A percentile compares a stretch with the other conserved stretches of the same genome.
phyloP scores from a whole-genome alignment of 2,797 vertebrate genomes.

The Luscinia megarhynchos region DNA sequence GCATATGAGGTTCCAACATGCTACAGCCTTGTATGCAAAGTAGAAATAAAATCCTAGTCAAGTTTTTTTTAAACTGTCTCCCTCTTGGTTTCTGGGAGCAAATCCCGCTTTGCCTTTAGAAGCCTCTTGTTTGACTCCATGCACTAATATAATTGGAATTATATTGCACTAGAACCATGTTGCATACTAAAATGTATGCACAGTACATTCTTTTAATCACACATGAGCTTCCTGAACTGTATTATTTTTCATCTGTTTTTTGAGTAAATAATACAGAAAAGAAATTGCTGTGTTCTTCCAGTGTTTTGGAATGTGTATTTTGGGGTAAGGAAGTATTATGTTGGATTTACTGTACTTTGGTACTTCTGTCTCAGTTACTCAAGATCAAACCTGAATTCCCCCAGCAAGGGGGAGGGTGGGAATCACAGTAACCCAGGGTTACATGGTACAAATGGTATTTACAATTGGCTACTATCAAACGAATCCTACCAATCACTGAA shows the following conservation, averaged over 20 bases:
- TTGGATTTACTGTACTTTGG: slow-evolving; percentile 55
- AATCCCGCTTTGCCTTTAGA: background rate
- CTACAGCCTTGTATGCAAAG: background rate
- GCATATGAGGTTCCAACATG: background rate
- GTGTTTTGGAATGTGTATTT: slow-evolving; percentile 30
- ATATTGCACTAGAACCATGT: too few species aligned
- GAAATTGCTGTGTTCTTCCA: background rate
- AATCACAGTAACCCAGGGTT: background rate
- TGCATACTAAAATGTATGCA: background rate
- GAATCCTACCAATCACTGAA: background rate
- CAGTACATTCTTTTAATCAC: background rate
- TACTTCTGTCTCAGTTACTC: background rate
- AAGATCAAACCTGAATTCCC: background rate
- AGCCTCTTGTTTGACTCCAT: background rate
- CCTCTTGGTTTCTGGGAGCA: background rate
- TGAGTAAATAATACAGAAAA: slow-evolving; percentile 15
- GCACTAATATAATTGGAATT: background rate
- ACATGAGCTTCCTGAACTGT: background rate
- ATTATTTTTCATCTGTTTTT: slow-evolving; percentile 13
- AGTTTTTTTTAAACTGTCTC: background rate
- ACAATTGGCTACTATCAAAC: background rate
- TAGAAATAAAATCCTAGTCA: background rate
- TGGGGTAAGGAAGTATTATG: slow-evolving; percentile 43
- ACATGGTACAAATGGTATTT: background rate
- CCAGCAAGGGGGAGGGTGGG: background rate